These are phyloP conservation scores for Chiloscyllium plagiosum DNA, from an alignment of 2,113 vertebrate genomes.

Conservation along the genomic window DNA sequence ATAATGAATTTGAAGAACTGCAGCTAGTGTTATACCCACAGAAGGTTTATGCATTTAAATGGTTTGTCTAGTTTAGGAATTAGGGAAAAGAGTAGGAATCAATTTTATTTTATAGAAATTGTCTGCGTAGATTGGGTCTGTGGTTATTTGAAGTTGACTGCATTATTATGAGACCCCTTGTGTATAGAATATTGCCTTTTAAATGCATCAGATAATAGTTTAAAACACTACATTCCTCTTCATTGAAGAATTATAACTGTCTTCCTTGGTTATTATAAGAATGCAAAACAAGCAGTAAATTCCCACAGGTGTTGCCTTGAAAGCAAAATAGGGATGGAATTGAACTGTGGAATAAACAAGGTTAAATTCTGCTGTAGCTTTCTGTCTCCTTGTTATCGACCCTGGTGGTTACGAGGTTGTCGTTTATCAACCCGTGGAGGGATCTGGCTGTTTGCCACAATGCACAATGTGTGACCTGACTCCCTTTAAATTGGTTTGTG, in stretches of 20 bases:
- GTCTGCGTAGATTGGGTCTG: slow-evolving; percentile 11
- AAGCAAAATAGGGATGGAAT: slow-evolving; percentile 24
- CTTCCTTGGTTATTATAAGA: slow-evolving; percentile 33
- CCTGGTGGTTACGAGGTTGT: slow-evolving; percentile 36
- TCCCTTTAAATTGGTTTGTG: slow-evolving; percentile 37
- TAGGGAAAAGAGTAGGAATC: neutral
- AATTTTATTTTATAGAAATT: slow-evolving; percentile 14
- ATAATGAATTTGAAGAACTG: slow-evolving; percentile 6
- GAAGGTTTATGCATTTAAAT: slow-evolving; percentile 10
- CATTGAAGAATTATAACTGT: slow-evolving; percentile 35
- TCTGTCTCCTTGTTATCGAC: slow-evolving; percentile 36
- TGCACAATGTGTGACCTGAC: slow-evolving; percentile 37
- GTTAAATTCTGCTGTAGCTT: slow-evolving; percentile 35
- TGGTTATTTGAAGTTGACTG: slow-evolving; percentile 31
- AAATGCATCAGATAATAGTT: slow-evolving; percentile 21
- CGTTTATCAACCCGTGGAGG: slow-evolving; percentile 31
- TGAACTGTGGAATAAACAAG: slow-evolving; percentile 36
- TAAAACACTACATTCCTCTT: slow-evolving; percentile 35
- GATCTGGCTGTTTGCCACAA: slow-evolving; percentile 27
- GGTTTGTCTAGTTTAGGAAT: slow-evolving; percentile 9
- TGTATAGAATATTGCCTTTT: slow-evolving; percentile 34
- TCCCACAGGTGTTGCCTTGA: slow-evolving; percentile 36
- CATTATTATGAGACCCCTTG: slow-evolving; percentile 23
- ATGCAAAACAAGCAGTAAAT: slow-evolving; percentile 35
- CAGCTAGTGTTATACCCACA: neutral